Percentiles rank a stretch among this genome's conserved stretches.
Evolutionary conservation across 2,797 vertebrate genomes (phyloP).

Genomic region (Sarcophilus harrisii): DNA sequence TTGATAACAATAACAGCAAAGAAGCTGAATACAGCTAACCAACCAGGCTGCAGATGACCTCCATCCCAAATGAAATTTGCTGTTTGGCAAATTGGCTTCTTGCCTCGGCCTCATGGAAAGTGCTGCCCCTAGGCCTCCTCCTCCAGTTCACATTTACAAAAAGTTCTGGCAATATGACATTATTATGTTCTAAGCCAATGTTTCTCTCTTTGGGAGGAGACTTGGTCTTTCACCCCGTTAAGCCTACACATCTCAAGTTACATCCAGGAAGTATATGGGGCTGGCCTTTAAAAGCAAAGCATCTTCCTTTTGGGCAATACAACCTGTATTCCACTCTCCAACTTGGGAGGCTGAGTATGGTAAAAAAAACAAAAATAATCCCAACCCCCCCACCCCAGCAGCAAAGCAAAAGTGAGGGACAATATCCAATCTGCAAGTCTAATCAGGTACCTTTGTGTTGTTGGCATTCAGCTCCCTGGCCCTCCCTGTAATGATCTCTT

Average conservation of each 20-base stretch:
- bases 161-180: conserved; percentile 66
- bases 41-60: conserved; percentile 1
- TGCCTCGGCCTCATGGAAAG: not conserved
- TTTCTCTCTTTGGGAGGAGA: conserved; percentile 35
- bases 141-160: conserved; percentile 69
- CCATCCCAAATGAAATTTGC: conserved; percentile 23
- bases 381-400: not conserved
- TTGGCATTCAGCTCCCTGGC: not conserved
- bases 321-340: not conserved
- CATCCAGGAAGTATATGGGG: not conserved
- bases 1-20: conserved; percentile 2
- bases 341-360: not conserved
- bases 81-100: not conserved
- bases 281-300: not conserved
- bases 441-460: not conserved
- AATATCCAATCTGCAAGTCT: not conserved
- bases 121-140: conserved; percentile 46
- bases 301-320: not conserved
- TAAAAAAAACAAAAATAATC: not conserved
- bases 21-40: conserved; percentile 69
- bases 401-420: not conserved
- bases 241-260: not conserved
- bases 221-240: conserved; percentile 6
- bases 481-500: not conserved
- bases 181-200: conserved; percentile 5